These are phyloP conservation scores for Nomada fabriciana DNA, from an alignment of 2,888 invertebrate species.

Conservation along the genomic window DNA sequence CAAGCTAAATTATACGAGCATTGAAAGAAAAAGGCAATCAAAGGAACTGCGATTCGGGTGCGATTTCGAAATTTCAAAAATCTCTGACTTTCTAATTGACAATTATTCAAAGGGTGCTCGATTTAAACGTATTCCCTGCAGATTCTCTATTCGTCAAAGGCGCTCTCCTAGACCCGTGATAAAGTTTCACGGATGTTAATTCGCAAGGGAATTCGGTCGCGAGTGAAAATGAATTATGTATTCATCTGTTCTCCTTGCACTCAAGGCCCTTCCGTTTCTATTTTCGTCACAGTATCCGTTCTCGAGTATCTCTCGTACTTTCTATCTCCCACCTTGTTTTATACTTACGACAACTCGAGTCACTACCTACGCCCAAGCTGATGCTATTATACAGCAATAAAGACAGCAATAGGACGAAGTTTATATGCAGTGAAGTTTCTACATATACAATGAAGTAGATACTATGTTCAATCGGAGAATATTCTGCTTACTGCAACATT, in stretches of 20 bases:
- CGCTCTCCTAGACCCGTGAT: neutral
- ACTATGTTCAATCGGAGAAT: too few species aligned
- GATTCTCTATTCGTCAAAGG: neutral
- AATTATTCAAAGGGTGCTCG: neutral
- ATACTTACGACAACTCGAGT: neutral
- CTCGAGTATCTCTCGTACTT: neutral
- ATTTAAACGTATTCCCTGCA: neutral
- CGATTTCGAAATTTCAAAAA: neutral
- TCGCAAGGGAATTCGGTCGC: constrained; percentile 18
- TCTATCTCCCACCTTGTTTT: neutral
- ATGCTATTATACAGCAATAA: neutral
- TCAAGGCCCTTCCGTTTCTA: neutral
- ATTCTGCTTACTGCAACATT: too few species aligned
- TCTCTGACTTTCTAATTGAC: constrained; percentile 3
- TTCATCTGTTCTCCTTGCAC: neutral
- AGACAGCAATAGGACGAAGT: too few species aligned
- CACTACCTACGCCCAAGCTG: too few species aligned
- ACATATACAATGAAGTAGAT: too few species aligned
- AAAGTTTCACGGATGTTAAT: constrained; percentile 11
- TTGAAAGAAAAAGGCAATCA: neutral
- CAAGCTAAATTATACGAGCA: neutral
- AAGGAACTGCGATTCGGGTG: too few species aligned
- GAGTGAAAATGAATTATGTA: constrained; percentile 37
- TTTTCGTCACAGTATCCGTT: neutral
- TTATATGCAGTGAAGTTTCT: too few species aligned